A percentile compares a stretch with the other conserved stretches of the same genome.
phyloP scores from a whole-genome alignment of 2,888 invertebrate species.

The Eupithecia vulgata region DNA sequence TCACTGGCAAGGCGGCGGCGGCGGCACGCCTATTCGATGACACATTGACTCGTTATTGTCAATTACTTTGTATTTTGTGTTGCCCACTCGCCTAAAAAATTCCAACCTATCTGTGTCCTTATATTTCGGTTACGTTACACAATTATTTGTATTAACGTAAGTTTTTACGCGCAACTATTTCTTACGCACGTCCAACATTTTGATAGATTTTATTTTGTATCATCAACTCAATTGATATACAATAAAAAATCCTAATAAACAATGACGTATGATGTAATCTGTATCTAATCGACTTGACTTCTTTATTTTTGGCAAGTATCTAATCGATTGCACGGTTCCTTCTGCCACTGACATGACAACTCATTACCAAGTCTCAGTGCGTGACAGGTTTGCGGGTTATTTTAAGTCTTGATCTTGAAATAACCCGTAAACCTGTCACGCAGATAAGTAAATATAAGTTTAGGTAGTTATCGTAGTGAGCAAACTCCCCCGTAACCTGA shows the following conservation, averaged over 20 bases:
- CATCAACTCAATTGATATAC: not conserved
- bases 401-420: no score
- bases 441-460: not conserved
- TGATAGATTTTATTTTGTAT: not conserved
- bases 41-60: conserved; percentile 23
- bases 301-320: no score
- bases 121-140: not conserved
- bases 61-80: not conserved
- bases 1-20: conserved; percentile 20
- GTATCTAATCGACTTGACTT: not conserved
- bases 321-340: not conserved
- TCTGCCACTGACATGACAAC: no score
- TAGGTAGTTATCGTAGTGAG: not conserved
- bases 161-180: not conserved
- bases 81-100: not conserved
- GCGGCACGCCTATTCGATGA: conserved; percentile 31
- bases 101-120: not conserved
- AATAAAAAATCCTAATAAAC: not conserved
- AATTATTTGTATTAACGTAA: not conserved
- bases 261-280: not conserved
- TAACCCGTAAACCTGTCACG: conserved; percentile 7
- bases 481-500: conserved; percentile 35
- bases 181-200: not conserved
- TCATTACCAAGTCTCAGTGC: no score
- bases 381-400: no score